These are phyloP conservation scores for Turdus rufiventris DNA, from an alignment of 2,113 vertebrate species.

Conservation along the genomic window DNA sequence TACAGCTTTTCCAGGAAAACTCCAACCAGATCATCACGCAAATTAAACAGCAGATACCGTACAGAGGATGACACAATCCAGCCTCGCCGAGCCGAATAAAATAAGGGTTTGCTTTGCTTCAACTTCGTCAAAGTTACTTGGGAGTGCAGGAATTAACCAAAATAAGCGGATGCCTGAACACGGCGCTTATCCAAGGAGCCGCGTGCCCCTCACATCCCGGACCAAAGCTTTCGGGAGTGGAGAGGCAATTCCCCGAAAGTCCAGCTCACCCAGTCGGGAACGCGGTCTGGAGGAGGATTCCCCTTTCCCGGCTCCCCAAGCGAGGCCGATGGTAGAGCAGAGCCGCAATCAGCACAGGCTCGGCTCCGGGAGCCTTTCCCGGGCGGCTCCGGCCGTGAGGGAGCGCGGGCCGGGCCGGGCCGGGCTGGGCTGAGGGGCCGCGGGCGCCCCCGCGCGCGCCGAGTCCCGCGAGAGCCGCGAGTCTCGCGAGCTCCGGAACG, in stretches of 20 bases:
- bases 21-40: fast-evolving
- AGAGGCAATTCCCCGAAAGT: fast-evolving
- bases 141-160: neutral
- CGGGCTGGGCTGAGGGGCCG: neutral
- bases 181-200: neutral
- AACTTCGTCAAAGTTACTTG: neutral
- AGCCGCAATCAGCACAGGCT: too few species aligned
- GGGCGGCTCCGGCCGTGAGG: neutral
- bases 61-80: neutral
- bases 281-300: neutral
- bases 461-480: neutral
- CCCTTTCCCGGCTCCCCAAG: neutral
- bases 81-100: neutral
- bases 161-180: neutral
- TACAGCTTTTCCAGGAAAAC: neutral
- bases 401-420: neutral
- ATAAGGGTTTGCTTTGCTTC: neutral
- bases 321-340: too few species aligned
- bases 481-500: neutral
- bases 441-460: neutral
- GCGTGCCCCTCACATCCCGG: fast-evolving
- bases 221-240: fast-evolving
- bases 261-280: neutral
- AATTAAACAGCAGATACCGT: neutral
- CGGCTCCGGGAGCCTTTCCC: fast-evolving